These are phyloP conservation scores for Tetramorium alpestre DNA, from an alignment of 1,140 invertebrate genomes.

Conservation along the genomic window DNA sequence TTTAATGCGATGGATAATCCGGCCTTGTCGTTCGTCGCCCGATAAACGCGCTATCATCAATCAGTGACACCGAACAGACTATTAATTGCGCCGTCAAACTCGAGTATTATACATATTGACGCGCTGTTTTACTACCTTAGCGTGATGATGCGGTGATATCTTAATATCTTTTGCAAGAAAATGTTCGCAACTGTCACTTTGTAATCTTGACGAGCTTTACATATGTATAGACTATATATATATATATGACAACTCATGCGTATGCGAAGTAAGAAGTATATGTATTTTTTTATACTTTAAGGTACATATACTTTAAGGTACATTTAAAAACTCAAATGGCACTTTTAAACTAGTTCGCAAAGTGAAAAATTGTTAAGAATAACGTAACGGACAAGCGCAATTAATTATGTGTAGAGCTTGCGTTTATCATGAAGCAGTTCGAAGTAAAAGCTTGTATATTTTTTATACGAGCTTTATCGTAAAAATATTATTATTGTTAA, in stretches of 20 bases:
- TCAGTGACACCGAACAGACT: constrained; percentile 63
- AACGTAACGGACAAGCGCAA: background rate
- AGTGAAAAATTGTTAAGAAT: constrained; percentile 4
- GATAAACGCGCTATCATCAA: constrained; percentile 72
- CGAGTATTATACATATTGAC: constrained; percentile 36
- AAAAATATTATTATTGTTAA: constrained; percentile 10
- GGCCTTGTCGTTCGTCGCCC: constrained; percentile 42
- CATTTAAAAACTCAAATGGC: background rate
- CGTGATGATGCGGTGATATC: constrained; percentile 13
- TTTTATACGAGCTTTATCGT: background rate
- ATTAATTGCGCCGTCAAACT: constrained; percentile 65
- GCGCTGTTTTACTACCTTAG: background rate
- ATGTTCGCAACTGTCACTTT: background rate
- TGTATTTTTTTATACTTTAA: background rate
- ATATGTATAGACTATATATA: too few relatives aligned
- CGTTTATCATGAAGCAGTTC: background rate
- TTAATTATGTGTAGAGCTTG: constrained; percentile 20
- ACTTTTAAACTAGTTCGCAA: background rate
- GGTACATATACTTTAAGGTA: background rate
- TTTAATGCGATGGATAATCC: constrained; percentile 73
- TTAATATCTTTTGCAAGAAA: constrained; percentile 1
- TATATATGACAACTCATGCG: background rate
- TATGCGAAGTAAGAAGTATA: background rate
- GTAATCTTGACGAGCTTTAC: background rate
- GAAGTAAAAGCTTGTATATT: background rate